phyloP scores from a whole-genome alignment of 1,140 invertebrate species.

The Bombus polaris region DNA sequence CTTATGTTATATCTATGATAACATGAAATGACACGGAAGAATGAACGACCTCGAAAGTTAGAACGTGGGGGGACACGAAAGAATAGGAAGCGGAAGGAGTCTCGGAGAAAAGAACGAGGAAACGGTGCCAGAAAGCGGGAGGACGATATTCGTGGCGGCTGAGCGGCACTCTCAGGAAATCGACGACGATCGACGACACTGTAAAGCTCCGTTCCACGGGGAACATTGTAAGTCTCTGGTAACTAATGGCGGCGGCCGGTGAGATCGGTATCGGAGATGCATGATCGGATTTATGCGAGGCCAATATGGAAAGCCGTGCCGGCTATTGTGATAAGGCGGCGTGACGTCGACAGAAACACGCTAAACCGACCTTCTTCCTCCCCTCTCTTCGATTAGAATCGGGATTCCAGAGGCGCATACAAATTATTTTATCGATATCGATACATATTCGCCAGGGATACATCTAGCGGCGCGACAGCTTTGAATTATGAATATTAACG shows the following conservation, averaged over 20 bases:
- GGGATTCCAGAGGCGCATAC: constrained; percentile 4
- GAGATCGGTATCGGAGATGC: constrained; percentile 46
- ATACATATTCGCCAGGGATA: neutral
- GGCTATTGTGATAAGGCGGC: constrained; percentile 31
- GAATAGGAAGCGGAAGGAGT: constrained; percentile 45
- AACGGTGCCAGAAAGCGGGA: neutral
- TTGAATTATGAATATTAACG: neutral
- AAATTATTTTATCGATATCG: constrained; percentile 38
- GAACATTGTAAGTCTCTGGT: constrained; percentile 33
- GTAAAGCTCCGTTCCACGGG: constrained; percentile 28
- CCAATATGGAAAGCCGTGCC: constrained; percentile 28
- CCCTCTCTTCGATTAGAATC: constrained; percentile 19
- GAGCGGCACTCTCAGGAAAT: constrained; percentile 36
- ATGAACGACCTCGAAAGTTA: neutral
- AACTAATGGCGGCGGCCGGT: constrained; percentile 35
- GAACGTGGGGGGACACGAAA: constrained; percentile 25
- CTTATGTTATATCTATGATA: no score
- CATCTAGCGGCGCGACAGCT: neutral
- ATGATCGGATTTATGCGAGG: constrained; percentile 45
- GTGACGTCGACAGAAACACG: constrained; percentile 31
- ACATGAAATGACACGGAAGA: constrained; percentile 1
- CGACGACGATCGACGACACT: constrained; percentile 53
- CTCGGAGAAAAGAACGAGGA: neutral
- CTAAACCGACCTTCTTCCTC: neutral
- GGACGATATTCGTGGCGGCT: constrained; percentile 61